Evolutionary conservation across 2,888 invertebrate genomes (phyloP).

Genomic region (Melipona bicolor): DNA sequence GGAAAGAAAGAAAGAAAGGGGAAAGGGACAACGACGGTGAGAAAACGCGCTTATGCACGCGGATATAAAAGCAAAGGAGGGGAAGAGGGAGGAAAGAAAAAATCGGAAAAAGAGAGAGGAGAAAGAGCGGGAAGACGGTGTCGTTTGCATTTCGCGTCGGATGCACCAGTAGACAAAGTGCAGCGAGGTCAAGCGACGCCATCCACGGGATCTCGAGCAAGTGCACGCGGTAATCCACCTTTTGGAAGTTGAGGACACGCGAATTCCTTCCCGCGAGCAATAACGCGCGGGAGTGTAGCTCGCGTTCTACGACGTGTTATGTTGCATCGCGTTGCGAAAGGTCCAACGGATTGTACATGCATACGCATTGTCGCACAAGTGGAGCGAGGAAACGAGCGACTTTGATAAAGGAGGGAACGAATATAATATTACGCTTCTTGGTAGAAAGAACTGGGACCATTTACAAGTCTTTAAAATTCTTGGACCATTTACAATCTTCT

Average conservation of each 20-base stretch:
- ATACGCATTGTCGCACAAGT: constrained; percentile 12
- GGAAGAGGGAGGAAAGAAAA: no score
- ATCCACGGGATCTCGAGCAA: constrained; percentile 20
- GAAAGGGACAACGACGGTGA: neutral
- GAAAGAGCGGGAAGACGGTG: neutral
- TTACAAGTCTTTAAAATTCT: no score
- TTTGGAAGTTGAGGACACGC: constrained; percentile 38
- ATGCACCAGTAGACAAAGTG: neutral
- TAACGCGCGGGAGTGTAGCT: constrained; percentile 13
- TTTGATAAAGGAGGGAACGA: neutral
- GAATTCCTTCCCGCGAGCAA: constrained; percentile 33
- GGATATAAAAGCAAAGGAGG: no score
- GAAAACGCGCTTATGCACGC: no score
- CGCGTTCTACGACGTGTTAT: no score
- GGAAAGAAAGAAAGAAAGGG: neutral
- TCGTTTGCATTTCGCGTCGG: constrained; percentile 7
- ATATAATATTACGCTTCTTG: no score
- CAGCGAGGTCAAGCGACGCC: constrained; percentile 7
- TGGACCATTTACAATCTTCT: no score
- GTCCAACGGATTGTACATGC: neutral
- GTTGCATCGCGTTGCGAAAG: constrained; percentile 4
- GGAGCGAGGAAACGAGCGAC: neutral
- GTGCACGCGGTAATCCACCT: constrained; percentile 50
- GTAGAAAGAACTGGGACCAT: no score
- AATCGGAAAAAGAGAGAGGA: neutral